Base-by-base conservation (phyloP, 2,113 vertebrate genomes). In the Bos taurus region DNA sequence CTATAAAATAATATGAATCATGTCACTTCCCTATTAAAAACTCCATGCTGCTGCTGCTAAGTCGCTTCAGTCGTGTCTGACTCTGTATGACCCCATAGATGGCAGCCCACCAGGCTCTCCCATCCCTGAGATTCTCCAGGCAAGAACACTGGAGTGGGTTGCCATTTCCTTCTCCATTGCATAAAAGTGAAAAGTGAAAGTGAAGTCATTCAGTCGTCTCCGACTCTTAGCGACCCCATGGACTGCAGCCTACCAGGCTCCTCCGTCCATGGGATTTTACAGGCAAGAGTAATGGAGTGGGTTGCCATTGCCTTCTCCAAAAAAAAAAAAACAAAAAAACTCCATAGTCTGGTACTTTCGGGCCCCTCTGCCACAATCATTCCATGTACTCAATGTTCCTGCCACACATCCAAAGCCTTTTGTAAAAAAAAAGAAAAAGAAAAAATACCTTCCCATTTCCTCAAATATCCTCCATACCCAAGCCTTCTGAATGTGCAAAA, bases 61-160 rank as follows among this genome's bases (percentile, higher is more conserved):
- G 26, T 30, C 5, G 0, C 26, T 60, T 60, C 59, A 62, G 59
- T 30, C 2, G 1, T 62, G 28, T 30, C 28, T 1, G 6, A 30
- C 13, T 62, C 28, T 62, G 26, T 62, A 3, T 0, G 6, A 15
- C 59, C 13, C 28, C 28, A 60, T 30, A 30, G 6, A 60, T 0
- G 0, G 28, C 59, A 30, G 28, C 28, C 6, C 28, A 30, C 59
- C 59, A 30, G 12, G 59, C 26, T 28, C 59, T 5, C 2, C 59
- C 11, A 0, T 60, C 59, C 59, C 11, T 60, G 26, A 2, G 59
- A 60, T 28, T 60, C 26, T 60, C 59, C 59, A 60, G 59, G 5
- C 59, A 60, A 60, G 59, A 60, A 60, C 59, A 60, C 59, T 60
- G 26, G 59, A 28, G 26, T 28, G 26, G 6, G 59, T 28, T 60